Evolutionary conservation across 2,888 invertebrate species (phyloP), one percentile per base, ranked within the genome.

Genomic region (Diarsia dahlii): DNA sequence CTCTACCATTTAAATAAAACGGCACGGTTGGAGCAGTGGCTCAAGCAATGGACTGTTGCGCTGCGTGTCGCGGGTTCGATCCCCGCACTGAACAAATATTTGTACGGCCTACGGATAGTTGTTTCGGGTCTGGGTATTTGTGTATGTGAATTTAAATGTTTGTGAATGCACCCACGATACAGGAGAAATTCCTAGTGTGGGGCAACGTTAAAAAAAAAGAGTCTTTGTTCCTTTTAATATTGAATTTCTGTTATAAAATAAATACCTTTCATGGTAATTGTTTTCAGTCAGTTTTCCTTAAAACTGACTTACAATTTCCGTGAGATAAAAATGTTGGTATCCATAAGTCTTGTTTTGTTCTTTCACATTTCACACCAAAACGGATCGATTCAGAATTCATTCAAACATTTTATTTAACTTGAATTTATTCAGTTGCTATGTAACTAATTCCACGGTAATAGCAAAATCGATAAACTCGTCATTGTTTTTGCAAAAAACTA

Each of bases 401-500:
- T 69, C 20, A 12, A 45, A 63, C 45, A 63, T 69, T 64, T 58
- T 12, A 71, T 62, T 39, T 71, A 45, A 23, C 18, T 52, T 50
- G 0, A 71, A 71, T 62, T 66, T 54, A 9, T 18, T 45, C 45
- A 56, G 58, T 80, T 76, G 67, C 67, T 56, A 67, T 78, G 67
- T 56, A n/a, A 58, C 58, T 58, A 69, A 73, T 58, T 67, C 66
- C 20, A 74, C 45, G 23, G 15, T 63, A 69, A 68, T 52, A 70
- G 62, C 10, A 75, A 79, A 79, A 86, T 87, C 80, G 67, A 84
- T 86, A 80, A 60, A 76, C 18, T 64, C 23, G 45, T 76, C 68
- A 74, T 80, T 74, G 72, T 74, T 76, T 60, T 74, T 71, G 71
- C 64, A 71, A 80, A 80, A 82, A 82, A 76, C 74, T 71, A 90